Evolutionary conservation across 2,113 vertebrate species (phyloP).

Genomic region (Physeter macrocephalus): DNA sequence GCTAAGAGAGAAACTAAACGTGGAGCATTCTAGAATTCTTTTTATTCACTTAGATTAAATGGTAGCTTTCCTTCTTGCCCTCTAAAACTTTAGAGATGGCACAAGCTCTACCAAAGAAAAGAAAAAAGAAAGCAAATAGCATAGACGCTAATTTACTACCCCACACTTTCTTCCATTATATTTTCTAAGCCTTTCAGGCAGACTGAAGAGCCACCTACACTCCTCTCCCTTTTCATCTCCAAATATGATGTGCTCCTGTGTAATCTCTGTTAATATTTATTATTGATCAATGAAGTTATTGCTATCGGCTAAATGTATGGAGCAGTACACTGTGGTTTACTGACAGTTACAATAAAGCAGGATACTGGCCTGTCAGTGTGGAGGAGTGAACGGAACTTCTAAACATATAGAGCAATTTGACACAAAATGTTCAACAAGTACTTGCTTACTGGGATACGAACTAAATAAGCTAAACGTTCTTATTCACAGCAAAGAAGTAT

Average conservation of each 20-base stretch:
- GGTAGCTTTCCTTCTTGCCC: background rate
- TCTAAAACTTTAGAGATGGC: background rate
- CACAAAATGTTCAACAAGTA: background rate
- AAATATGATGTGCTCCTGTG: background rate
- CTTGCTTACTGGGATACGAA: background rate
- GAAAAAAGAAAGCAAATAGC: background rate
- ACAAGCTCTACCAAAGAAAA: background rate
- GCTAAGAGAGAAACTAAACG: background rate
- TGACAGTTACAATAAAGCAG: background rate
- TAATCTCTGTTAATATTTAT: background rate
- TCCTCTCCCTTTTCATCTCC: background rate
- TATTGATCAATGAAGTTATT: background rate
- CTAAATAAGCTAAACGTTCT: background rate
- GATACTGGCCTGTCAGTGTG: background rate
- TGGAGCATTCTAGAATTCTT: background rate
- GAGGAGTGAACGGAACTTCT: background rate
- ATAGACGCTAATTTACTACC: background rate
- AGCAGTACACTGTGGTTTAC: background rate
- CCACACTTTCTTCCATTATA: background rate
- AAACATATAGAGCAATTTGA: background rate
- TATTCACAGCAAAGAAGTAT: conserved; percentile 28
- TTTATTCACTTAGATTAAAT: background rate
- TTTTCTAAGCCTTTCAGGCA: background rate
- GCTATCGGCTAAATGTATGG: background rate
- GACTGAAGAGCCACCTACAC: background rate